Evolutionary conservation across 2,888 invertebrate genomes (phyloP), one percentile per base, ranked within the genome.

Genomic region (Cheilosia grossa): DNA sequence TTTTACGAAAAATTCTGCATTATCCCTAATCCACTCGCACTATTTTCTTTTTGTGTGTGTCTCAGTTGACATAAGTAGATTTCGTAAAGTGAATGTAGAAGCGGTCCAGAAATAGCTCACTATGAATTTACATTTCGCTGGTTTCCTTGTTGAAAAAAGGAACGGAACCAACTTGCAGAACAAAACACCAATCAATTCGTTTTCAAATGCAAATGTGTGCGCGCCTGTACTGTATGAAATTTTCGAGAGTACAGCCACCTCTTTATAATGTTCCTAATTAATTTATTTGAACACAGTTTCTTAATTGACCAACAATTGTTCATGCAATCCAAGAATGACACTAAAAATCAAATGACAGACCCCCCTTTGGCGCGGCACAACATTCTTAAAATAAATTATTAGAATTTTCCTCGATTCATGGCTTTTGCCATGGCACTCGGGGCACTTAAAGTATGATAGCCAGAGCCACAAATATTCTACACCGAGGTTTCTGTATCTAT

Each of bases 311-410:
- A 59, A 58, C 58, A 53, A 59, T 56, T 42, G 58, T 77, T 77
- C 49, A 53, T 77, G 51, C 67, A 77, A 59, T 42, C 37, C 24
- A 53, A 21, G 33, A 59, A 49, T 66, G 51, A 59, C 75, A 75
- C 58, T 40, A 15, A 51, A 27, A 66, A 40, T 49, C 74, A 56
- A 54, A 30, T 33, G 61, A 72, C 72, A 53, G 13, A 44, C 33
- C 40, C 54, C 42, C 53, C 37, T 37, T 49, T 7, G 37, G 49
- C 15, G 33, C 27, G 21, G 10, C 40, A 58, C 40, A 53, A 54
- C 30, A 33, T 21, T 73, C 63, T 63, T 73, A 54, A 63, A 73
- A 73, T 73, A 73, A 63, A 54, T 73, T 73, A 61, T 73, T 63
- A 54, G 44, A 53, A 63, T 73, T 63, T 63, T 53, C 53, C 17